Evolutionary conservation across 2,113 vertebrate genomes (phyloP), one percentile per base, ranked within the genome.

Genomic region (Pongo pygmaeus): DNA sequence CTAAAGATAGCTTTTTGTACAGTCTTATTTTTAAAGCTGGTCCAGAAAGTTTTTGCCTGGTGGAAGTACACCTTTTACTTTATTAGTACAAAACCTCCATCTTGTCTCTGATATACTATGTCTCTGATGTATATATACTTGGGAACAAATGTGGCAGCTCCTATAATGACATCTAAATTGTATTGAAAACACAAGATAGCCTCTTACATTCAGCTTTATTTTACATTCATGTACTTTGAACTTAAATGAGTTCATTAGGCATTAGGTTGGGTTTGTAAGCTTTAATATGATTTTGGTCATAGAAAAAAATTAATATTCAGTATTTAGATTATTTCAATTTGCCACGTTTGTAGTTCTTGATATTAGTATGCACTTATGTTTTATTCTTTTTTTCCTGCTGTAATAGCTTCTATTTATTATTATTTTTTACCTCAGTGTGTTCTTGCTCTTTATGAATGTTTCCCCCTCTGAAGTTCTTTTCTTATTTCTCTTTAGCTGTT

Each of bases 261-360:
- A 1, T 92, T 96, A 95, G 95, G 92, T 88, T 96, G 70, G 92
- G 3, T 97, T 95, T 95, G 32, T 78, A 79, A 84, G 32, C 18
- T 95, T 97, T 91, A 55, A 30, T 90, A 0, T 80, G 7, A 94
- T 93, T 97, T 64, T 96, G 84, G 94, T 83, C 89, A 94, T 69
- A 91, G 52, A 80, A 93, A 94, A 97, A 87, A 85, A 93, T 97
- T 96, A 97, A 94, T 97, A 94, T 84, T 64, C 22, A 89, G 7
- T 95, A 90, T 93, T 46, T 97, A 52, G 1, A 0, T 52, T 59
- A 70, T 94, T 90, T 83, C 16, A 17, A 11, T 17, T 74, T 97
- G 59, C 25, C 98, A 40, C 88, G 61, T 97, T 98, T 95, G 59
- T 96, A 67, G 4, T 97, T 35, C 78, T 97, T 59, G 38, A 32